phyloP scores from a whole-genome alignment of 2,797 vertebrate genomes.

The Sebastes hubbsi region DNA sequence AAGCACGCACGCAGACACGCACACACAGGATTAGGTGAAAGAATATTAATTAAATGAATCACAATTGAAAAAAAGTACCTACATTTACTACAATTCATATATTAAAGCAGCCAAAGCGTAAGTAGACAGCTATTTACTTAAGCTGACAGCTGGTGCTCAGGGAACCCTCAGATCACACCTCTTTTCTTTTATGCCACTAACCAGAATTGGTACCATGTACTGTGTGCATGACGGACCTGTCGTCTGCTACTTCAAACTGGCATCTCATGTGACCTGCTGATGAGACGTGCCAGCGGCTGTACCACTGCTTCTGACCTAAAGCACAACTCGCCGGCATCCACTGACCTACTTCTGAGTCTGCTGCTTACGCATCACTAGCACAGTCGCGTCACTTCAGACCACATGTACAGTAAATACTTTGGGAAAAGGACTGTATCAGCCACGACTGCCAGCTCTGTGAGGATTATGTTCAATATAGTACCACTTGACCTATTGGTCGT shows the following conservation, averaged over 20 bases:
- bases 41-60: background rate
- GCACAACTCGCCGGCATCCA: conserved; percentile 44
- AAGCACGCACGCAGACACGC: background rate
- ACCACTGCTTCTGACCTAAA: conserved; percentile 50
- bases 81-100: background rate
- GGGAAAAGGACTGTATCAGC: background rate
- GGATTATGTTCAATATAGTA: background rate
- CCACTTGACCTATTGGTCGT: background rate
- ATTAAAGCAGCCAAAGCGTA: conserved; percentile 15
- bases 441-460: background rate
- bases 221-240: conserved; percentile 27
- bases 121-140: conserved; percentile 26
- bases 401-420: conserved; percentile 34
- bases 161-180: conserved; percentile 13
- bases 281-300: conserved; percentile 54
- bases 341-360: conserved; percentile 74
- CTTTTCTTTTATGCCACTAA: conserved; percentile 28
- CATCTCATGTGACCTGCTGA: conserved; percentile 49
- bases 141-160: conserved; percentile 35
- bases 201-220: conserved; percentile 7
- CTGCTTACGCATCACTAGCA: conserved; percentile 48
- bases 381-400: conserved; percentile 19
- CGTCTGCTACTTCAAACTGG: conserved; percentile 39
- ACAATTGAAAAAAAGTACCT: background rate
- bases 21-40: background rate